phyloP scores from a whole-genome alignment of 2,113 vertebrate species.

The Hypocryptadius cinnamomeus region DNA sequence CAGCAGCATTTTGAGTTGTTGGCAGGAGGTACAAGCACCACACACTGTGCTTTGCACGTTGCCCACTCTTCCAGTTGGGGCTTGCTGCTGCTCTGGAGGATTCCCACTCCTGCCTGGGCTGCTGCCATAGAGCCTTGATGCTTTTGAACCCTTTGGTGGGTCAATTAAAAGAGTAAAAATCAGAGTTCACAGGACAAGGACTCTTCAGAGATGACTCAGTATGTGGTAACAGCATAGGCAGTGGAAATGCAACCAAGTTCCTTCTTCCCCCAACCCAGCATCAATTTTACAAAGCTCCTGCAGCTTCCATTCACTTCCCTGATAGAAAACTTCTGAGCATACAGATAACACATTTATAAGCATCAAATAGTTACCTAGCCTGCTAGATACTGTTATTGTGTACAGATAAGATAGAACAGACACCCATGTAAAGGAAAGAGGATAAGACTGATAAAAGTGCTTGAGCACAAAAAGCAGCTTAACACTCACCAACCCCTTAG shows the following conservation, averaged over 20 bases:
- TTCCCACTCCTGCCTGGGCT: neutral
- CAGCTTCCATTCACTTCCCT: neutral
- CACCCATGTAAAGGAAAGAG: neutral
- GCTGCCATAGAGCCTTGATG: neutral
- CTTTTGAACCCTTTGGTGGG: neutral
- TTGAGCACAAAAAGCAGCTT: neutral
- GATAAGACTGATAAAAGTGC: neutral
- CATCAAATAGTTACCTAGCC: neutral
- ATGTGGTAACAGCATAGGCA: rapidly evolving
- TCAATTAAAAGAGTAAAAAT: neutral
- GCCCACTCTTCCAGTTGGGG: neutral
- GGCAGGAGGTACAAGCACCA: neutral
- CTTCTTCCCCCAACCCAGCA: neutral
- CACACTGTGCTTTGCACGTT: neutral
- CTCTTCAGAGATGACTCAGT: neutral
- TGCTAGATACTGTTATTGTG: neutral
- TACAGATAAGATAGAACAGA: neutral
- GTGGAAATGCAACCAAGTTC: neutral
- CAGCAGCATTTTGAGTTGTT: neutral
- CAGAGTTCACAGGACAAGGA: neutral
- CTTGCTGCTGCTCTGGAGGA: neutral
- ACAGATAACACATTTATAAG: neutral
- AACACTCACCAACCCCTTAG: neutral
- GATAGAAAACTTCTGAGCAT: neutral
- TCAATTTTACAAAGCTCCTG: neutral